Base-by-base conservation (phyloP, 2,113 vertebrate genomes). In the Etheostoma cragini region DNA sequence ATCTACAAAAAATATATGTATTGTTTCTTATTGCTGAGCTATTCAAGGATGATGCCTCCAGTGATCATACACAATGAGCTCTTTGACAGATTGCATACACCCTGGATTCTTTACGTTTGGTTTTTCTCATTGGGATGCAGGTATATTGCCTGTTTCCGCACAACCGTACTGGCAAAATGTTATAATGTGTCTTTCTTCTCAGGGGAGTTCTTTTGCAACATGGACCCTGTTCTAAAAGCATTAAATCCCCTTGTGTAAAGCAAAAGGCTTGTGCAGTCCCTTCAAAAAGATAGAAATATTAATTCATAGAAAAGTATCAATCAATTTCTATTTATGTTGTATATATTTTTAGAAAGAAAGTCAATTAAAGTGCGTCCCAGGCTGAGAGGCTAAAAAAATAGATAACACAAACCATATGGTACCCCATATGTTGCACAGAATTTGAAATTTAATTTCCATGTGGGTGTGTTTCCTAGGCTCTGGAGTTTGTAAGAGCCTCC, bases 401-500 rank as follows among this genome's bases (percentile, higher is more conserved):
- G 33, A 69, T 61, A 14, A 63, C 21, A 74, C 16, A 21, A 30
- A 76, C 38, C 33, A 83, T 70, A 79, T 75, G 50, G 54, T 57
- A 10, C 16, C 13, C 54, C 50, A 8, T 65, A 38, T 64, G 54
- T 8, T 46, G 14, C 42, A 54, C 8, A 45, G 26, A 33, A 50
- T 35, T 24, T 73, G 26, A 47, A 61, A 6, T 38, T 24, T 47
- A 63, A 74, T 70, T 45, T 61, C n/a, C 5, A 10, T 76, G 38
- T 76, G 8, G 12, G 12, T 78, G 57, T 82, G 56, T 81, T 66
- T 50, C 19, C 35, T 14, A 94, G 93, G 98, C 98, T 8, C 93
- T 99, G 94, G 98, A 99, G 92, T 99, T 99, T 0, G 98, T 99
- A 77, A 96, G 98, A 87, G 98, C 98, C 5, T 99, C 98, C 54